Percentiles rank a stretch among this genome's conserved stretches.
These are phyloP conservation scores for Ellobius talpinus DNA, from an alignment of 2,113 vertebrate genomes.

Conservation along the genomic window DNA sequence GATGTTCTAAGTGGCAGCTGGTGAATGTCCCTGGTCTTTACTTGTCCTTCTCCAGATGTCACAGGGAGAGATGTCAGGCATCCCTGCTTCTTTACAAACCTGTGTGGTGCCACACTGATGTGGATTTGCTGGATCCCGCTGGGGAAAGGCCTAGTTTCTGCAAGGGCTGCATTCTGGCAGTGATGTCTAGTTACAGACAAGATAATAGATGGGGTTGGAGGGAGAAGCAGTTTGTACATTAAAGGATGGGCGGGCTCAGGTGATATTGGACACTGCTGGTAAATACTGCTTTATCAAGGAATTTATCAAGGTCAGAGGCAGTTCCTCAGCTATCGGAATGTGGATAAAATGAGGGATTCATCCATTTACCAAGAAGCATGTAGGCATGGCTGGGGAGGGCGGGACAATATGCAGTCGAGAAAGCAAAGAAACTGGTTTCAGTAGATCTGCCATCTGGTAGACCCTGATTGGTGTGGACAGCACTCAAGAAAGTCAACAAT, in stretches of 20 bases:
- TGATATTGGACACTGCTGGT: slow-evolving; percentile 87
- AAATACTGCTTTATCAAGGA: slow-evolving; percentile 86
- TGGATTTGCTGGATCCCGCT: slow-evolving; percentile 88
- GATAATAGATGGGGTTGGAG: slow-evolving; percentile 87
- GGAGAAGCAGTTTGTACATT: slow-evolving; percentile 84
- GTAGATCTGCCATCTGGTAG: neutral
- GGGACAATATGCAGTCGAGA: neutral
- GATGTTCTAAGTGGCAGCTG: slow-evolving; percentile 77
- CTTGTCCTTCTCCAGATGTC: slow-evolving; percentile 84
- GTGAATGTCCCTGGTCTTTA: slow-evolving; percentile 82
- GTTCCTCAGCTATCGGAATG: slow-evolving; percentile 72
- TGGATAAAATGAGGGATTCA: slow-evolving; percentile 73
- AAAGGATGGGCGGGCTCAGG: slow-evolving; percentile 82
- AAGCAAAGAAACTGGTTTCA: neutral
- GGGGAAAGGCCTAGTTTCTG: slow-evolving; percentile 90
- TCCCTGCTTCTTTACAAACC: slow-evolving; percentile 85
- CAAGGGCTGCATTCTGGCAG: slow-evolving; percentile 84
- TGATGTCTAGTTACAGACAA: slow-evolving; percentile 86
- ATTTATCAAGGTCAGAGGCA: slow-evolving; percentile 88
- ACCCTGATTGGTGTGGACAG: neutral
- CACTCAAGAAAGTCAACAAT: neutral
- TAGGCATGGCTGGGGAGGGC: neutral
- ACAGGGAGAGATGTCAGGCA: slow-evolving; percentile 86
- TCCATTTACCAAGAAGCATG: slow-evolving; percentile 21
- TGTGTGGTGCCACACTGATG: slow-evolving; percentile 86